These are phyloP conservation scores for Amaurobius ferox DNA, from an alignment of 2,888 invertebrate genomes.

Conservation along the genomic window DNA sequence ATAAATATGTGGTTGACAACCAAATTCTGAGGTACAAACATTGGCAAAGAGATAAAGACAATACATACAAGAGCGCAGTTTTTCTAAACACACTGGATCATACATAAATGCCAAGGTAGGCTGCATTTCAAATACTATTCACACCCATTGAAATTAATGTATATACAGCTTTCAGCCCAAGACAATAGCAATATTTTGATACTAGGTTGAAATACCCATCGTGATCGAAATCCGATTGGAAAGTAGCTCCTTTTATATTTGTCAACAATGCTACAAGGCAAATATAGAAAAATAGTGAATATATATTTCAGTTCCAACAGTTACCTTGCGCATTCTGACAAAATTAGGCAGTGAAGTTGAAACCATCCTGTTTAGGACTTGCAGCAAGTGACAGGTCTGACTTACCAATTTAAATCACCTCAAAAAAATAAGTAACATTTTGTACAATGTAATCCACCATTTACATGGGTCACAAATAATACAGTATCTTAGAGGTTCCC, in stretches of 20 bases:
- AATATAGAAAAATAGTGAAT: conserved; percentile 69
- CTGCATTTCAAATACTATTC: conserved; percentile 37
- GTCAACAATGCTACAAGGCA: conserved; percentile 51
- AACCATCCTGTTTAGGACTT: conserved; percentile 14
- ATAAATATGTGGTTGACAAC: conserved; percentile 11
- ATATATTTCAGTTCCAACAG: conserved; percentile 49
- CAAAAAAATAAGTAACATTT: conserved; percentile 2
- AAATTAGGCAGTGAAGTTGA: conserved; percentile 62
- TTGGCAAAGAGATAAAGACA: conserved; percentile 36
- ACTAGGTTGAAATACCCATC: conserved; percentile 16
- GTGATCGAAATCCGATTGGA: conserved; percentile 8
- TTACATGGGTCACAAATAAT: background rate
- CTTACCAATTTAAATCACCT: conserved; percentile 15
- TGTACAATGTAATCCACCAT: background rate
- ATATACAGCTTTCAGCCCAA: conserved; percentile 42
- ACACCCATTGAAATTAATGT: conserved; percentile 38
- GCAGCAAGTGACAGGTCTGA: conserved; percentile 15
- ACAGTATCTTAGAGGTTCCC: no score
- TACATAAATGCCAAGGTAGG: conserved; percentile 23
- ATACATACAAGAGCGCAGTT: conserved; percentile 49
- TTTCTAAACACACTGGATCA: conserved; percentile 25
- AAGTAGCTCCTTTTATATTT: conserved; percentile 5
- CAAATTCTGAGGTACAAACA: conserved; percentile 49
- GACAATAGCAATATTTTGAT: conserved; percentile 28
- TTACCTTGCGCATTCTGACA: conserved; percentile 32